Base-by-base conservation (phyloP, 2,888 invertebrate genomes). In the Willowsia nigromaculata region DNA sequence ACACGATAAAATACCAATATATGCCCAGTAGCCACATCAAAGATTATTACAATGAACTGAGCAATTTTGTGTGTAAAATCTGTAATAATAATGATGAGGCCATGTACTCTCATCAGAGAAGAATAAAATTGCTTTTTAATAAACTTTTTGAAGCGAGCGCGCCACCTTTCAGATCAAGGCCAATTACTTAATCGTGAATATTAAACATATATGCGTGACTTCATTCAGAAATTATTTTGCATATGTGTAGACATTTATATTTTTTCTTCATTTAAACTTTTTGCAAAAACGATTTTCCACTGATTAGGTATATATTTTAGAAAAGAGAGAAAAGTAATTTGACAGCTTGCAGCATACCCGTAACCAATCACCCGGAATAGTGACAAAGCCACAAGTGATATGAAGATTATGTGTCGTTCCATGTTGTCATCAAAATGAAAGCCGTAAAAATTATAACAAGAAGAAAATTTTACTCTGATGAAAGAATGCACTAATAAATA, bases 181-280 rank as follows among this genome's bases (percentile, higher is more conserved):
- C 85, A 76, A 85, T 85, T 56, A 76, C 85, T 85, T 85, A 76
- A 85, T 85, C 85, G 85, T 85, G 85, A 74, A 76, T 33, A 85
- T 85, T 76, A 71, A 50, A 85, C 4, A 40, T 2, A 40, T 25
- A 27, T 59, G 85, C 85, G 85, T 85, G 85, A 74, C 74, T 85
- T 40, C 27, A 71, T 33, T 50, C 37, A 33, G 53, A 82, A 33
- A 47, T 65, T 65, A 65, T 65, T 74, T 65, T 65, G 82, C 82
- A 65, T n/a, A n/a, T 50, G 82, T 50, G 65, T 65, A 40, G 25
- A 27, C 25, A 59, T 59, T 5, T 59, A 59, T 27, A 18, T 27
- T 15, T 27, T 27, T 18, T 22, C 18, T 18, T 5, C 53, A 53
- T 18, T 11, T 53, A 18, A 53, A 18, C n/a, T 18, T 53, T 18